phyloP scores from a whole-genome alignment of 1,140 invertebrate genomes.

The Bombus sibiricus region DNA sequence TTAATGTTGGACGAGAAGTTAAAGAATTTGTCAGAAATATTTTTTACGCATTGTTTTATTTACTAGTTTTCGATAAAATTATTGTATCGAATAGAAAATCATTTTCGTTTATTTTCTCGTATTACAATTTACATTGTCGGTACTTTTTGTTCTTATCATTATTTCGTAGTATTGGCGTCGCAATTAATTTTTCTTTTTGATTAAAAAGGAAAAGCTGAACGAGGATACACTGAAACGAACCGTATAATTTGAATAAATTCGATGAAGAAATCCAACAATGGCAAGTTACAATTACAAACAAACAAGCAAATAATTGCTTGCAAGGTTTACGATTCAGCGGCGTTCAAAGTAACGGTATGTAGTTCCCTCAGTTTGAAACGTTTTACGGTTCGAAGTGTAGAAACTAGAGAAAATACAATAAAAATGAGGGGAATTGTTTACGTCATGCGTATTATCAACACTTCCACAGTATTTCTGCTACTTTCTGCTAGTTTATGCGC shows the following conservation, averaged over 20 bases:
- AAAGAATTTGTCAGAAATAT: no score
- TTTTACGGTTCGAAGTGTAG: background rate
- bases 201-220: no score
- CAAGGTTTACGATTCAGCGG: conserved; percentile 20
- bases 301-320: conserved; percentile 32
- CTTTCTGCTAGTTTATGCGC: background rate
- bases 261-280: background rate
- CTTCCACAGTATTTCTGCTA: no score
- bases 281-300: background rate
- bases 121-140: background rate
- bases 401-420: background rate
- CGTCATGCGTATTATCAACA: background rate
- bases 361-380: background rate
- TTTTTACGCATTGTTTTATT: background rate
- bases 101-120: background rate
- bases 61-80: background rate
- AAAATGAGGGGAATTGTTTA: conserved; percentile 5
- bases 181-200: background rate
- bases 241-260: background rate
- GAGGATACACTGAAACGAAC: background rate
- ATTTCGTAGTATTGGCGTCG: background rate
- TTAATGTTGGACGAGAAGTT: no score
- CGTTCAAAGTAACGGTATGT: conserved; percentile 19
- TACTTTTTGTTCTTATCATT: background rate
- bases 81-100: background rate